Base-by-base conservation (phyloP, 2,888 invertebrate genomes). In the Hypomecis punctinalis region DNA sequence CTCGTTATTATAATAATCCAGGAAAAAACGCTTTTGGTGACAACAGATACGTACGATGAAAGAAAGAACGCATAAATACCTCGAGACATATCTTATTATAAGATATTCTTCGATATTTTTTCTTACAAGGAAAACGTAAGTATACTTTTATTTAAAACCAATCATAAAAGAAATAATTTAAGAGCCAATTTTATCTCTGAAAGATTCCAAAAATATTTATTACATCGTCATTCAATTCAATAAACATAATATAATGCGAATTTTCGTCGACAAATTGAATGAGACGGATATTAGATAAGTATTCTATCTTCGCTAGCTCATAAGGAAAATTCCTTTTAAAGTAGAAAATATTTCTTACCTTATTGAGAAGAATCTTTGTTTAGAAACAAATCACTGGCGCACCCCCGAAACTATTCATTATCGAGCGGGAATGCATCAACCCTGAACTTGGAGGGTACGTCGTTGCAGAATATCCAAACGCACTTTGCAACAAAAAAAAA, bases 341-440 rank as follows among this genome's bases (percentile, higher is more conserved):
- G 9, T n/a, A 43, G 37, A 61, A 61, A 40, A 42, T 39, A 63
- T 23, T 10, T 39, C 71, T 68, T 70, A 73, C 73, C 73, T 66
- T 47, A 42, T 46, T 58, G 53, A 64, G 63, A 61, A 61, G 61
- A 65, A 66, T 49, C 68, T 71, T 70, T 73, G 69, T 68, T 63
- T 65, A 63, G 66, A 74, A 70, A 67, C 61, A 71, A 73, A 71
- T 73, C 71, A 72, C 72, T 61, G 68, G 49, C 60, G 63, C 69
- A 72, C 74, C 74, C 61, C 76, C 76, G 73, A 81, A 81, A 82
- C 77, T 81, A 80, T 77, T 80, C 82, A 86, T 88, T 91, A 91
- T 90, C 81, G 91, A 92, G 85, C 91, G 86, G 86, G 85, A 86
- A 89, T 92, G 91, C 92, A 93, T 89, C 86, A 90, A 82, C 91